Percentiles rank a stretch among this genome's conserved stretches.
These are phyloP conservation scores for Ceratothoa steindachneri DNA, from an alignment of 2,888 invertebrate species.

Conservation along the genomic window DNA sequence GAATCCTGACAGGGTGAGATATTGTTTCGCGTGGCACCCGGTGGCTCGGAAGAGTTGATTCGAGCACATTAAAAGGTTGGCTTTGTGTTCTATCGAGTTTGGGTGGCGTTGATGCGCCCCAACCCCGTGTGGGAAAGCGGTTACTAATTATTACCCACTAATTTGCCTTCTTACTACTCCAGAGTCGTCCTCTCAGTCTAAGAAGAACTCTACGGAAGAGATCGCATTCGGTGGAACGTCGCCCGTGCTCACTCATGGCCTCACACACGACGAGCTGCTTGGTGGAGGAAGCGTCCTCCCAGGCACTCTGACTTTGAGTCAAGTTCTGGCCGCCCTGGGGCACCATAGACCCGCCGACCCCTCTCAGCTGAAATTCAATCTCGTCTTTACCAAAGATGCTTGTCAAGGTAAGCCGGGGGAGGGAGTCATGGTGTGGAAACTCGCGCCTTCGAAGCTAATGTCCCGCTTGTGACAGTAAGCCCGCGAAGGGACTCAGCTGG, in stretches of 20 bases:
- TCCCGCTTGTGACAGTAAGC: too few relatives aligned
- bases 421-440: too few relatives aligned
- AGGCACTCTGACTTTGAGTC: conserved; percentile 30
- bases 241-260: not conserved
- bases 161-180: not conserved
- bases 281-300: conserved; percentile 29
- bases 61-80: too few relatives aligned
- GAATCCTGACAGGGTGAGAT: too few relatives aligned
- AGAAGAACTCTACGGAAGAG: not conserved
- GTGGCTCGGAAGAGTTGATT: too few relatives aligned
- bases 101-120: too few relatives aligned
- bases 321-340: conserved; percentile 39
- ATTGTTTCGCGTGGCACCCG: too few relatives aligned
- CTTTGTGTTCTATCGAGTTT: too few relatives aligned
- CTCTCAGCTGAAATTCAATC: conserved; percentile 8
- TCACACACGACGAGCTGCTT: not conserved
- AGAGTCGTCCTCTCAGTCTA: not conserved
- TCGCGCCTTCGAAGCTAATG: too few relatives aligned
- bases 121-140: too few relatives aligned
- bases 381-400: conserved; percentile 47
- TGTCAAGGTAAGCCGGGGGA: conserved; percentile 57
- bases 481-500: too few relatives aligned
- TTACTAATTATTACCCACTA: not conserved
- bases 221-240: not conserved
- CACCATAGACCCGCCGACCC: conserved; percentile 21